Evolutionary conservation across 2,888 invertebrate species (phyloP), one percentile per base, ranked within the genome.

Genomic region (Drosophila silvestris): DNA sequence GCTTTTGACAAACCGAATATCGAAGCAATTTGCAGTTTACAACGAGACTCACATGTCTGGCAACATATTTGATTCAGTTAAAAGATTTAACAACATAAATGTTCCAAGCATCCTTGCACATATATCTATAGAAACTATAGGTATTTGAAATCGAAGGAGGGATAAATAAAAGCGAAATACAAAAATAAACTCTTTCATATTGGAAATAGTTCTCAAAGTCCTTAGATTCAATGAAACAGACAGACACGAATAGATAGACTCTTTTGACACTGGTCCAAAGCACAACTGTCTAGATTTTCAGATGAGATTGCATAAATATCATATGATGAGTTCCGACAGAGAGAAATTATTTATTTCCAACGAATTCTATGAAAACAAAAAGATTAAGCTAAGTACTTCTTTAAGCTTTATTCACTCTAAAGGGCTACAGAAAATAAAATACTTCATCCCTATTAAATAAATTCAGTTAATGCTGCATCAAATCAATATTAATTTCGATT

Each of bases 1-100:
- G 39, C 65, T 39, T 58, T 60, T 53, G 52, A 65, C 35, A 57
- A 56, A 52, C 35, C 58, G 58, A 66, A 68, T 61, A 59, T 51
- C 9, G 39, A 35, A 28, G 35, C 30, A 41, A 53, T 60, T 70
- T 6, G 28, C 32, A 47, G 14, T 50, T 32, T 50, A 10, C 58
- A 37, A 5, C 22, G 30, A 37, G 22, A 35, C 26, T 32, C 10
- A 26, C 39, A 32, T 39, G 16, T n/a, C 9, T 9, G 14, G 22
- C 54, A 56, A 39, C 32, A 39, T 32, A 56, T 62, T 56, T 19
- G 37, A 30, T 26, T 32, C 37, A 16, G 22, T 62, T 26, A 57
- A 57, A 19, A 57, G 39, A 30, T 39, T 26, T 62, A 39, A 22
- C 37, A 56, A 30, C 12, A 28, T 5, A 28, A 44, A 32, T 32